Evolutionary conservation across 2,797 vertebrate genomes (phyloP), one percentile per base, ranked within the genome.

Genomic region (Craterocephalus amniculus): DNA sequence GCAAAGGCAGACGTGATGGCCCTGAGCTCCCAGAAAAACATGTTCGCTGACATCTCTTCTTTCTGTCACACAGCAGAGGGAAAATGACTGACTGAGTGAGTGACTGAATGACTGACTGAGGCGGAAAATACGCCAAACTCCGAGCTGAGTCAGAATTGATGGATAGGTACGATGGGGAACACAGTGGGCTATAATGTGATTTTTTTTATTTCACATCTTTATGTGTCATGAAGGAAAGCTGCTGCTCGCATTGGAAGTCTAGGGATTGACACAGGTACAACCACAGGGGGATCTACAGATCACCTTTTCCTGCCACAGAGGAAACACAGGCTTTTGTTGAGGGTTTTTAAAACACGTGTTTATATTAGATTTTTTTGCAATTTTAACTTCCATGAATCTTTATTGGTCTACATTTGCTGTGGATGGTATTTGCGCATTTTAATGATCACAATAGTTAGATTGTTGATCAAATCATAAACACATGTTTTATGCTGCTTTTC

Each of bases 1-100:
- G 79, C 51, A 22, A 67, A 86, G 82, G 85, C 89, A 87, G 87
- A 90, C 86, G 79, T 90, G 90, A 91, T 82, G 84, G 90, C 92
- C 89, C 83, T 78, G 86, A 92, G 89, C 90, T 91, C 83, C 78
- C 85, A 38, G 81, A 70, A 89, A 90, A 93, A 91, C 89, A 91
- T 92, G 90, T 84, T 91, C 55, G 45, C 88, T 92, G 92, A 93
- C 90, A 92, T 87, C 84, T 85, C 87, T 86, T 78, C 88, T 89
- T 84, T 91, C 89, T 91, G 88, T 92, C 85, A 88, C 85, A 59
- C 84, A 52, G 77, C 78, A 67, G 64, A 80, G 76, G 48, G 81
- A 83, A 58, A 66, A 76, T 63, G 83, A 78, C 78, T 83, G 87
- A 86, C 75, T 87, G 84, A 82, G 59, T 82, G 83, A 78, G 76